Evolutionary conservation across 1,140 invertebrate species (phyloP).

Genomic region (Cyphomyrmex costatus): DNA sequence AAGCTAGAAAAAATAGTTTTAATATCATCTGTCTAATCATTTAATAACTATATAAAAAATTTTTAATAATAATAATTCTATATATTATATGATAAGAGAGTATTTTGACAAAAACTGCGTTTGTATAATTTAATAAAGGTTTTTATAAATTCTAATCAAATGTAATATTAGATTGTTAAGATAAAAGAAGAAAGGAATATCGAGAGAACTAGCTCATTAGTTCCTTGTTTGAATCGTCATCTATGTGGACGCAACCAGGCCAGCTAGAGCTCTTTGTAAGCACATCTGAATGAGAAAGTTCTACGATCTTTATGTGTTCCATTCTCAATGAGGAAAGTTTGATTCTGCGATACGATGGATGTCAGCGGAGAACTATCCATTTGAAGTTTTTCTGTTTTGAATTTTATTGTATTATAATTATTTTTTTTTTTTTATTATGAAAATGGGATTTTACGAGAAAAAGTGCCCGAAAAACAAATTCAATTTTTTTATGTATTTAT

Average conservation of each 20-base stretch:
- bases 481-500: neutral
- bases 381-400: neutral
- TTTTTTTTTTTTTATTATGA: neutral
- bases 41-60: neutral
- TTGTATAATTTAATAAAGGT: neutral
- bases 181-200: neutral
- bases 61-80: too few relatives aligned
- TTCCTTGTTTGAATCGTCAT: slow-evolving; percentile 14
- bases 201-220: slow-evolving; percentile 11
- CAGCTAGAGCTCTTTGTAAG: slow-evolving; percentile 39
- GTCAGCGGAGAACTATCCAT: neutral
- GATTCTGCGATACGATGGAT: slow-evolving; percentile 9
- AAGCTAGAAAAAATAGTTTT: neutral
- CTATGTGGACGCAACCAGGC: slow-evolving; percentile 15
- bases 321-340: slow-evolving; percentile 32
- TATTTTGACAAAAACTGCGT: neutral
- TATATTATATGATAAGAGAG: neutral
- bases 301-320: slow-evolving; percentile 13
- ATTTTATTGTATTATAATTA: neutral
- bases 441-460: neutral
- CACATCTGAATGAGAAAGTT: slow-evolving; percentile 31
- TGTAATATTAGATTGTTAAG: slow-evolving; percentile 6
- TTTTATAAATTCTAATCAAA: neutral
- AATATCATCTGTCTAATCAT: neutral
- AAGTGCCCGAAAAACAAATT: neutral